Percentiles rank a stretch among this genome's conserved stretches.
Evolutionary conservation across 2,888 invertebrate species (phyloP).

Genomic region (Eustalomyia histrio): DNA sequence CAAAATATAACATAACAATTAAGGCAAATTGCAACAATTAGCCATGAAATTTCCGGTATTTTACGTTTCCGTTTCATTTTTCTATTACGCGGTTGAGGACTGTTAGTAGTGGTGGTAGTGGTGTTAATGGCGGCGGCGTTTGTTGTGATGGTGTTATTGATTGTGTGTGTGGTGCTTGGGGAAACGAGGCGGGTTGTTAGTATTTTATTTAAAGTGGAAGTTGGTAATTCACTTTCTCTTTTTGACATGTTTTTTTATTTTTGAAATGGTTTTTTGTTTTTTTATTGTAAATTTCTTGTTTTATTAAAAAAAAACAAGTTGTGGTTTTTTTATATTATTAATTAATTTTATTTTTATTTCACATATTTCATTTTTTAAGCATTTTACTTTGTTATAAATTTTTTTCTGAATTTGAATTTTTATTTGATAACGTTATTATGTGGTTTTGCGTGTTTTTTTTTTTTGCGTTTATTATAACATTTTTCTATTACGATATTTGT

Average conservation of each 20-base stretch:
- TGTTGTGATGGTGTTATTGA: not conserved
- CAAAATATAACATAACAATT: constrained; percentile 64
- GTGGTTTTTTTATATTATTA: not conserved
- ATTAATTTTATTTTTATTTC: constrained; percentile 28
- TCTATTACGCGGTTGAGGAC: constrained; percentile 61
- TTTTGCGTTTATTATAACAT: constrained; percentile 1
- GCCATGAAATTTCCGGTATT: constrained; percentile 77
- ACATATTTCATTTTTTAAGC: constrained; percentile 17
- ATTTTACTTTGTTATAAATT: constrained; percentile 40
- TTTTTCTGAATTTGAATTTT: constrained; percentile 60
- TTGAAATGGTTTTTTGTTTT: not conserved
- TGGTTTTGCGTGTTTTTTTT: constrained; percentile 20
- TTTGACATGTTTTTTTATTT: constrained; percentile 63
- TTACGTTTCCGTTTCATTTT: constrained; percentile 75
- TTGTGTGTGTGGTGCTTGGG: constrained; percentile 14
- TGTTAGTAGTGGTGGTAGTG: not conserved
- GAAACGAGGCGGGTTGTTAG: constrained; percentile 46
- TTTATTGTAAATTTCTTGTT: constrained; percentile 7
- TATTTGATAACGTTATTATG: constrained; percentile 40
- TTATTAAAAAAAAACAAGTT: not conserved
- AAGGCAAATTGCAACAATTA: constrained; percentile 76
- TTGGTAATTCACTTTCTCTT: constrained; percentile 51
- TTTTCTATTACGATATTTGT: constrained; percentile 39
- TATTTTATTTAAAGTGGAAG: constrained; percentile 3
- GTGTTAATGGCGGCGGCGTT: constrained; percentile 12